Evolutionary conservation across 92 coral and sea anemone species (phyloP).

Genomic region (Heteractis magnifica): DNA sequence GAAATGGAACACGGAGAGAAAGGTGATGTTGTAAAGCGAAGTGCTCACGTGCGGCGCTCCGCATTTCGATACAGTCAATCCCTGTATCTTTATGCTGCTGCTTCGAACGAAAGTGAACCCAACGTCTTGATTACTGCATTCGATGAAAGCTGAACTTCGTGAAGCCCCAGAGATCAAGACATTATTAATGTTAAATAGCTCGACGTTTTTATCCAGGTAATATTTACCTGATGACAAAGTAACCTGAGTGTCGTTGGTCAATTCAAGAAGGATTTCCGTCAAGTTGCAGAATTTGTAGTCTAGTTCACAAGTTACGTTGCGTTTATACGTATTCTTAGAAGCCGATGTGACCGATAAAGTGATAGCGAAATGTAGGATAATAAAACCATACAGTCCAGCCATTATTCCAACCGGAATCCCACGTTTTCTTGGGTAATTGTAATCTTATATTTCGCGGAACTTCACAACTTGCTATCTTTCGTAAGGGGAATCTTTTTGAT

Average conservation of each 20-base stretch:
- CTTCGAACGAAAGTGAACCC: constrained; percentile 43
- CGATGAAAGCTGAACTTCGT: constrained; percentile 10
- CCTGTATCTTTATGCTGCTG: constrained; percentile 15
- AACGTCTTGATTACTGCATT: constrained; percentile 17
- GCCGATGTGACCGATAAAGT: background rate
- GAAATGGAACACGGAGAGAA: constrained; percentile 35
- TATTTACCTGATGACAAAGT: constrained; percentile 34
- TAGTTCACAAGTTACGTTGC: constrained; percentile 6
- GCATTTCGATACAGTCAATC: constrained; percentile 30
- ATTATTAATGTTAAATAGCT: constrained; percentile 18
- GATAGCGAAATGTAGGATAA: background rate
- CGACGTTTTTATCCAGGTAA: constrained; percentile 23
- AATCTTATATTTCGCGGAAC: background rate
- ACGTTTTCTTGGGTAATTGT: background rate
- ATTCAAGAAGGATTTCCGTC: constrained; percentile 1
- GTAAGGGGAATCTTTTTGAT: background rate
- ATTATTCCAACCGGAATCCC: background rate
- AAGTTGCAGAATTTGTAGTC: constrained; percentile 1
- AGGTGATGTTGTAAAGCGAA: constrained; percentile 48
- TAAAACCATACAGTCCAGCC: background rate
- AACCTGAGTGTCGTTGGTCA: constrained; percentile 13
- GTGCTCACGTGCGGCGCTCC: constrained; percentile 44
- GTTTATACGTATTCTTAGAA: constrained; percentile 5
- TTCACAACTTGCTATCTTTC: background rate
- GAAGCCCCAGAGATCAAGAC: constrained; percentile 28